These are phyloP conservation scores for Helobdella robusta DNA, from an alignment of 2,888 invertebrate genomes.

Conservation along the genomic window DNA sequence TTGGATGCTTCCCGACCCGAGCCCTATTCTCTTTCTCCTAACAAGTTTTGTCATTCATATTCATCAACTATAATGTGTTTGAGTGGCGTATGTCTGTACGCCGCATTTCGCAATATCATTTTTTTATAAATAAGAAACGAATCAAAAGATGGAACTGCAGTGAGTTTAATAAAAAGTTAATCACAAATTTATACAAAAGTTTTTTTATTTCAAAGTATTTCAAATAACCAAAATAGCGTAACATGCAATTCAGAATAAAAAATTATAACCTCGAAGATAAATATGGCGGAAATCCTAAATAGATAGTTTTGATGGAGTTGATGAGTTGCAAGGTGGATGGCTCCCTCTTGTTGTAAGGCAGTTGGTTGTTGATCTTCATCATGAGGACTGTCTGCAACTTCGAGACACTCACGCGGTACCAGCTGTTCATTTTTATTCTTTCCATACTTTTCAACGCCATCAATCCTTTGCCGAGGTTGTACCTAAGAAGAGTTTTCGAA, in stretches of 20 bases:
- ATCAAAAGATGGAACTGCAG: too few species aligned
- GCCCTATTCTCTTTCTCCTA: conserved; percentile 8
- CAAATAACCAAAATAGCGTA: too few species aligned
- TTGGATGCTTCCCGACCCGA: conserved; percentile 11
- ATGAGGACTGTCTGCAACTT: conserved; percentile 14
- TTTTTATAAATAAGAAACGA: too few species aligned
- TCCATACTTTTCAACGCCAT: conserved; percentile 7
- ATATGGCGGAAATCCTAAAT: conserved; percentile 18
- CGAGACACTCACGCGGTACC: conserved; percentile 15
- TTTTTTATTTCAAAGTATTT: too few species aligned
- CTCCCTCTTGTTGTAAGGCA: conserved; percentile 17
- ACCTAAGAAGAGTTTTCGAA: neutral
- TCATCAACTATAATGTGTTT: too few species aligned
- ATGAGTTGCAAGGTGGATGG: neutral
- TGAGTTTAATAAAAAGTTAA: neutral
- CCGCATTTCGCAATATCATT: too few species aligned
- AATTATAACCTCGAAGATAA: too few species aligned
- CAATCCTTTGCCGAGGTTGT: conserved; percentile 15
- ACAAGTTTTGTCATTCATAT: neutral
- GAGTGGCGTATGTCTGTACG: too few species aligned
- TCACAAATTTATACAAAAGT: too few species aligned
- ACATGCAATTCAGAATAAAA: too few species aligned
- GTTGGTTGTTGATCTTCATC: conserved; percentile 14
- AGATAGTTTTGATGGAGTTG: conserved; percentile 14
- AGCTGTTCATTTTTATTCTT: neutral